Percentiles rank a stretch among this genome's conserved stretches.
Conservation (phyloP, 2,888 invertebrate genomes). For the Acanthococcus lagerstroemiae region DNA sequence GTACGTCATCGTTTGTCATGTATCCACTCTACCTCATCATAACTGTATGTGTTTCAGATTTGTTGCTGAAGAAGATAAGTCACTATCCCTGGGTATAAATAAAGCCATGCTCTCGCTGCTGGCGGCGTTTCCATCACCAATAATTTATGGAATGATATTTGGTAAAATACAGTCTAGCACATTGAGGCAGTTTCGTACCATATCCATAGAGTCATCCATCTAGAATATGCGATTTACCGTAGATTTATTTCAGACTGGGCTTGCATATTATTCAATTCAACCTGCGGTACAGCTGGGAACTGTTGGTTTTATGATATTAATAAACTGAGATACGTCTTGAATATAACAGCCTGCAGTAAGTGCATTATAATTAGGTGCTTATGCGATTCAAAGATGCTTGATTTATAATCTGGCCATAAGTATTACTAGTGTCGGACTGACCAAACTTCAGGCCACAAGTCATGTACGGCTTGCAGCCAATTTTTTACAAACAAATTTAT, state of each 20-base stretch:
- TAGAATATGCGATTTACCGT: background rate
- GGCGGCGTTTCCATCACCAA: conserved; percentile 43
- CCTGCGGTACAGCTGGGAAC: conserved; percentile 41
- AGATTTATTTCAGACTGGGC: conserved; percentile 41
- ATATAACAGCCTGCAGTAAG: conserved; percentile 39
- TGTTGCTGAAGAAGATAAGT: conserved; percentile 40
- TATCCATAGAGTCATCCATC: background rate
- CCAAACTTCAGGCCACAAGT: too few relatives aligned
- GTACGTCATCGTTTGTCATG: background rate
- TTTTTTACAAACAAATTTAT: too few relatives aligned
- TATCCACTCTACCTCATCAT: background rate
- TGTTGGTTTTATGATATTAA: conserved; percentile 44
- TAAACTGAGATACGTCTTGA: conserved; percentile 39
- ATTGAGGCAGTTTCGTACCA: background rate
- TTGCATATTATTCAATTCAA: conserved; percentile 43
- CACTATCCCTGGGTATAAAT: conserved; percentile 40
- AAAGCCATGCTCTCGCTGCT: conserved; percentile 39
- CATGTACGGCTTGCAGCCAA: too few relatives aligned
- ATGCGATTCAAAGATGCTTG: too few relatives aligned
- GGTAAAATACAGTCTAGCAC: conserved; percentile 36
- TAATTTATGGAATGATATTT: conserved; percentile 43
- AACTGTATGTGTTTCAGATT: conserved; percentile 39
- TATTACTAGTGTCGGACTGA: too few relatives aligned
- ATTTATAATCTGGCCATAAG: too few relatives aligned
- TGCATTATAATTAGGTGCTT: too few relatives aligned